Conservation (phyloP, 2,888 invertebrate species). For the Nematopogon swammerdamellus region DNA sequence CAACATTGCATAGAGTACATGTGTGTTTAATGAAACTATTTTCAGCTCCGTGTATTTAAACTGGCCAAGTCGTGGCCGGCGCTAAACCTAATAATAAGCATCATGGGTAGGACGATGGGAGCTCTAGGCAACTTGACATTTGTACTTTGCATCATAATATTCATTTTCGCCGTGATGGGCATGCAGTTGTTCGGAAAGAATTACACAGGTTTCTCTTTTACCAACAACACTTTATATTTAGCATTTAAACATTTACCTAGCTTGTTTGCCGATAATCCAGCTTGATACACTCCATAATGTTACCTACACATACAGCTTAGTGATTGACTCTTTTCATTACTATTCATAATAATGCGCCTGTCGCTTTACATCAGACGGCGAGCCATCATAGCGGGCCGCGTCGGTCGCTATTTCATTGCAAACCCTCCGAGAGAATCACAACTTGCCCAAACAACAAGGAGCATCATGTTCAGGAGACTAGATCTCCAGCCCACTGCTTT, state of each 20-base stretch:
- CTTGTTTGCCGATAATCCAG: slow-evolving; percentile 48
- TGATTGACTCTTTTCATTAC: slow-evolving; percentile 42
- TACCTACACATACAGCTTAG: slow-evolving; percentile 42
- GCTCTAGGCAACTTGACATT: slow-evolving; percentile 94
- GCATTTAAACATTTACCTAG: slow-evolving; percentile 36
- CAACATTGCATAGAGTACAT: neutral
- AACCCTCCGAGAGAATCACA: neutral
- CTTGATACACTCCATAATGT: slow-evolving; percentile 47
- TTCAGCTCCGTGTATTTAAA: slow-evolving; percentile 93
- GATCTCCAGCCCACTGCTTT: slow-evolving; percentile 53
- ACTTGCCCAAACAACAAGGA: neutral
- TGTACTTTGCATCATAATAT: slow-evolving; percentile 93
- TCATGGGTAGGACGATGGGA: slow-evolving; percentile 93
- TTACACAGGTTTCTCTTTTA: slow-evolving; percentile 66
- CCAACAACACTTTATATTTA: slow-evolving; percentile 28
- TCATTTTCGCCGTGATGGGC: slow-evolving; percentile 97
- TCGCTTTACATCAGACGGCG: slow-evolving; percentile 42
- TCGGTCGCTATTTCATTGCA: neutral
- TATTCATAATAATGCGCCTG: slow-evolving; percentile 44
- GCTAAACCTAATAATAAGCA: slow-evolving; percentile 90
- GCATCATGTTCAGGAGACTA: too few relatives aligned
- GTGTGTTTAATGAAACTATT: slow-evolving; percentile 40
- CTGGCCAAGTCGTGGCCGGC: slow-evolving; percentile 96
- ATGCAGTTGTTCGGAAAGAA: slow-evolving; percentile 94
- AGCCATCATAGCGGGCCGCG: neutral